phyloP scores from a whole-genome alignment of 2,113 vertebrate species.

The Oryzias curvinotus region DNA sequence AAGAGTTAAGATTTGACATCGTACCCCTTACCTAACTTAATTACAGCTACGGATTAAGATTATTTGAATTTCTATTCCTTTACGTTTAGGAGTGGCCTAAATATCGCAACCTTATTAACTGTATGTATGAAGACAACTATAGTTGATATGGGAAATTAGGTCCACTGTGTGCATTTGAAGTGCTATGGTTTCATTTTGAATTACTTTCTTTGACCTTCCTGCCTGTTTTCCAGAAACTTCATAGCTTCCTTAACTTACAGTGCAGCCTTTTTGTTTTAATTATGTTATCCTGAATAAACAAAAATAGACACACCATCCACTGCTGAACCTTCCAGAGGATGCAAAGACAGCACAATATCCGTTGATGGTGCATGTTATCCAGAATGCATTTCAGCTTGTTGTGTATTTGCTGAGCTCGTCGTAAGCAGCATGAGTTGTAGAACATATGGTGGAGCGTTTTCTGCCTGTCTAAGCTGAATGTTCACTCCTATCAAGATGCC shows the following conservation, averaged over 20 bases:
- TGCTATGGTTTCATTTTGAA: not conserved
- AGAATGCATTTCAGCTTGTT: conserved; percentile 24
- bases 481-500: too few species aligned
- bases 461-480: conserved; percentile 7
- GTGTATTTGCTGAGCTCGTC: conserved; percentile 28
- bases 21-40: too few species aligned
- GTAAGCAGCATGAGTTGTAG: conserved; percentile 18
- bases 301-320: conserved; percentile 51
- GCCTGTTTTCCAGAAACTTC: conserved; percentile 36
- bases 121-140: too few species aligned
- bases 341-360: conserved; percentile 33
- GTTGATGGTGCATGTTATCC: conserved; percentile 32
- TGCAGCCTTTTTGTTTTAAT: conserved; percentile 57
- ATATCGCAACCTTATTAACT: too few species aligned
- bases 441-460: conserved; percentile 1
- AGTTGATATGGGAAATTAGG: too few species aligned
- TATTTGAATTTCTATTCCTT: too few species aligned
- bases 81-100: too few species aligned
- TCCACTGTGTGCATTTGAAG: too few species aligned
- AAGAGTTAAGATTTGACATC: too few species aligned
- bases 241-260: conserved; percentile 47
- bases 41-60: too few species aligned
- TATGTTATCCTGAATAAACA: conserved; percentile 61
- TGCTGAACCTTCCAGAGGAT: conserved; percentile 36
- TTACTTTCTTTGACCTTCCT: conserved; percentile 36